phyloP scores from a whole-genome alignment of 2,888 invertebrate genomes.

The Suillia variegata region DNA sequence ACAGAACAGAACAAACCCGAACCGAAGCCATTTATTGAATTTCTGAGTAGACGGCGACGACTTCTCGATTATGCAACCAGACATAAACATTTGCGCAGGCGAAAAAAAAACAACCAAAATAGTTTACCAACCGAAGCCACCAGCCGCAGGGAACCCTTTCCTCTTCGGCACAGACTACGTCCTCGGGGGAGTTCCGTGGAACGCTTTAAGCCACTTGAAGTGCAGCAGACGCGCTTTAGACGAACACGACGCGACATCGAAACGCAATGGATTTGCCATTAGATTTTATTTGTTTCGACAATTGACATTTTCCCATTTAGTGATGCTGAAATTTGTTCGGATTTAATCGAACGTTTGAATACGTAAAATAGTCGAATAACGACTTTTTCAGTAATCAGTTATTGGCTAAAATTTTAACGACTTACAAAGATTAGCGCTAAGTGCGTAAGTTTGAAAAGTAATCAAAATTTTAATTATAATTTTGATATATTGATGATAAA shows the following conservation, averaged over 20 bases:
- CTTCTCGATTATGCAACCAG: conserved; percentile 5
- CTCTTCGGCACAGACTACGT: background rate
- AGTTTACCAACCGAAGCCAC: background rate
- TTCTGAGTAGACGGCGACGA: background rate
- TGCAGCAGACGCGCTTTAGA: no score
- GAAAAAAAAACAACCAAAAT: background rate
- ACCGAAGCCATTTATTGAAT: background rate
- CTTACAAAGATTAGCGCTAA: no score
- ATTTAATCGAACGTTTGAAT: no score
- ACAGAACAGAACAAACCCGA: no score
- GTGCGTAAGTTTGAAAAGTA: no score
- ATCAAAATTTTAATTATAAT: no score
- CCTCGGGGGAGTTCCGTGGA: background rate
- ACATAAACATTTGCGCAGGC: background rate
- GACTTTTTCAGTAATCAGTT: background rate
- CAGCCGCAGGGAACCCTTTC: background rate
- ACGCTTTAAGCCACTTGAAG: no score
- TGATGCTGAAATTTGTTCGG: conserved; percentile 18
- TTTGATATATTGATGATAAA: no score
- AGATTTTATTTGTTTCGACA: conserved; percentile 53
- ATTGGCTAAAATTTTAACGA: no score
- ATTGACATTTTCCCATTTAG: conserved; percentile 47
- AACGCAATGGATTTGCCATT: conserved; percentile 51
- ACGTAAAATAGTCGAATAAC: no score
- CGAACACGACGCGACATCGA: background rate